phyloP scores from a whole-genome alignment of 2,888 invertebrate species.

The Drosophila monieri region DNA sequence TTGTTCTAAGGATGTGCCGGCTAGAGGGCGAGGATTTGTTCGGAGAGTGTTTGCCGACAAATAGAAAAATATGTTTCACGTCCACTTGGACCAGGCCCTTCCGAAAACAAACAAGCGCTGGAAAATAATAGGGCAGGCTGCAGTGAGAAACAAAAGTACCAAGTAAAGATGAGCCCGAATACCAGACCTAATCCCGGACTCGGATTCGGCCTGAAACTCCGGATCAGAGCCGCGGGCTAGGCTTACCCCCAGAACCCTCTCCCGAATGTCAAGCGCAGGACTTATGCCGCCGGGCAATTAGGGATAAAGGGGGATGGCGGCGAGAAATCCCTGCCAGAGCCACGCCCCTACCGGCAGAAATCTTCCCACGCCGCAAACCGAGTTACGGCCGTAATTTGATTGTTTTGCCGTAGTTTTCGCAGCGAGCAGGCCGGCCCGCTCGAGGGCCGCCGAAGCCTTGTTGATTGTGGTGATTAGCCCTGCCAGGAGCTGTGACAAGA shows the following conservation, averaged over 20 bases:
- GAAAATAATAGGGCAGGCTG: constrained; percentile 10
- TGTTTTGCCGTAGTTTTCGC: constrained; percentile 53
- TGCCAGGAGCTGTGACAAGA: constrained; percentile 51
- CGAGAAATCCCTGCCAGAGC: constrained; percentile 34
- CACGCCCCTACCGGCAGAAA: constrained; percentile 49
- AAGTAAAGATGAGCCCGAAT: constrained; percentile 60
- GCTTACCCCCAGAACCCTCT: constrained; percentile 27
- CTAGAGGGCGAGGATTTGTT: constrained; percentile 34
- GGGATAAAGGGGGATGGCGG: constrained; percentile 16
- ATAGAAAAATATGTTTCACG: constrained; percentile 72
- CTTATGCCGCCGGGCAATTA: constrained; percentile 62
- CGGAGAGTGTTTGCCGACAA: constrained; percentile 57
- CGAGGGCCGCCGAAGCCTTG: constrained; percentile 53
- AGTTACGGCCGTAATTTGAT: constrained; percentile 71
- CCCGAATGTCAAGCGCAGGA: constrained; percentile 65
- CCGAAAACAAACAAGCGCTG: constrained; percentile 44
- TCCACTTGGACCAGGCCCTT: constrained; percentile 62
- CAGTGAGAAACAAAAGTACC: constrained; percentile 12
- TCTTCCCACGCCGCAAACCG: constrained; percentile 56
- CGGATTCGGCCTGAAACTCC: constrained; percentile 3
- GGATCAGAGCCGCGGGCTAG: constrained; percentile 9
- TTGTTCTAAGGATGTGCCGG: constrained; percentile 76
- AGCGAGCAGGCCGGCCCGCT: neutral
- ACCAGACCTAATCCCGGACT: constrained; percentile 55
- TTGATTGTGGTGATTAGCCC: constrained; percentile 81